phyloP scores from a whole-genome alignment of 2,113 vertebrate species.

The Gila orcuttii region DNA sequence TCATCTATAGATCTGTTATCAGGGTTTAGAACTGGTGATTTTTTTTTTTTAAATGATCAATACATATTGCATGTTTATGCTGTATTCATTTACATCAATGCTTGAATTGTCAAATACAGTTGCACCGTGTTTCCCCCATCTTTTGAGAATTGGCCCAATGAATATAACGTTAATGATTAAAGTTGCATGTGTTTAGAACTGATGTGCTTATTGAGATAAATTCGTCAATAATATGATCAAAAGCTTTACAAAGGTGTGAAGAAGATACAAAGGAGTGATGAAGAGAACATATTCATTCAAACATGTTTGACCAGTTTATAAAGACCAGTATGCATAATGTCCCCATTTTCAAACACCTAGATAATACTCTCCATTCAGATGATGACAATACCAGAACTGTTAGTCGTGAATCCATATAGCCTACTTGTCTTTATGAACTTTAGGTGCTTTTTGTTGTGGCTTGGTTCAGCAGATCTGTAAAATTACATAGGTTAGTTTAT shows the following conservation, averaged over 20 bases:
- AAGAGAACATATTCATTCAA: background rate
- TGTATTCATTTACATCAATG: background rate
- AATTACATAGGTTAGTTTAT: background rate
- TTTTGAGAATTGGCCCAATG: background rate
- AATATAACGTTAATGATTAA: no score
- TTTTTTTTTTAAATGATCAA: background rate
- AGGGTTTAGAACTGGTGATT: background rate
- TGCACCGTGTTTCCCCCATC: background rate
- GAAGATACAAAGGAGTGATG: background rate
- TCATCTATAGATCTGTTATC: no score
- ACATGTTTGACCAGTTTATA: constrained; percentile 18
- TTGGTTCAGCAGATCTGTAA: background rate
- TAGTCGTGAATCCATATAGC: constrained; percentile 9
- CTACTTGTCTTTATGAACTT: background rate
- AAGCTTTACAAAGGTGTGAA: background rate
- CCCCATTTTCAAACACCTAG: background rate
- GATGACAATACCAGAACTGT: background rate
- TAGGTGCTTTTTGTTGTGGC: background rate
- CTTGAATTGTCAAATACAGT: background rate
- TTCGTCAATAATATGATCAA: background rate
- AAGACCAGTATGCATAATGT: background rate
- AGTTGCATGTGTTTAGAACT: background rate
- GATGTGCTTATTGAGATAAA: background rate
- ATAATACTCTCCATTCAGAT: background rate
- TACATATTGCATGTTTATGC: background rate